These are phyloP conservation scores for Malurus elegans DNA, from an alignment of 2,113 vertebrate species.

Conservation along the genomic window DNA sequence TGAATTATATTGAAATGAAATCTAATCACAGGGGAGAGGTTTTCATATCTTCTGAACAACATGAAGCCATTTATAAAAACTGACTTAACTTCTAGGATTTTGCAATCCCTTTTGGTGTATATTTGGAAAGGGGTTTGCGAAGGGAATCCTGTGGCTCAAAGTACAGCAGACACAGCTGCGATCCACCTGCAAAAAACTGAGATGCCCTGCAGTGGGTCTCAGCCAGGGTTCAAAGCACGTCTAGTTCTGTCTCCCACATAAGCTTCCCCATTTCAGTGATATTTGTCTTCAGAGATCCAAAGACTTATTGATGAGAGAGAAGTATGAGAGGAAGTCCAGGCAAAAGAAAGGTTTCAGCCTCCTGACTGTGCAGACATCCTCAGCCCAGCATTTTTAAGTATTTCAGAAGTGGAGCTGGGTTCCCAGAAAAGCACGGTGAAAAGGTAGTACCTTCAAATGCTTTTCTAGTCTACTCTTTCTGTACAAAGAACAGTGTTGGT, in stretches of 20 bases:
- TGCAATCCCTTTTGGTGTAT: neutral
- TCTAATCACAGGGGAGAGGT: neutral
- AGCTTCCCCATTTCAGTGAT: neutral
- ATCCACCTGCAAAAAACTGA: neutral
- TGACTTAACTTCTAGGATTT: neutral
- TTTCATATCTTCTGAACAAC: neutral
- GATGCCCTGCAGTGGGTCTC: neutral
- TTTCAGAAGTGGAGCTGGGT: neutral
- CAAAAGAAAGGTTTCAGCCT: neutral
- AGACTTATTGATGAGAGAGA: neutral
- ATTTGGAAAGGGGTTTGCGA: neutral
- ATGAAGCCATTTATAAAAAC: neutral
- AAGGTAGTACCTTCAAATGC: conserved; percentile 21
- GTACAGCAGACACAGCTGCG: neutral
- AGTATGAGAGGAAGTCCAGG: neutral
- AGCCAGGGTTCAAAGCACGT: neutral
- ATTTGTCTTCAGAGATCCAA: neutral
- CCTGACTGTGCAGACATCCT: conserved; percentile 24
- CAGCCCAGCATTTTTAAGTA: neutral
- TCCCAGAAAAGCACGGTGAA: neutral
- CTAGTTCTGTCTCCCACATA: neutral
- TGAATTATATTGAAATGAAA: neutral
- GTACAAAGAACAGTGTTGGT: neutral
- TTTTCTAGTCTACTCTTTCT: neutral
- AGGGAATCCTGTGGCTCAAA: neutral